These are phyloP conservation scores for Pteruthius melanotis DNA, from an alignment of 2,113 vertebrate genomes.

Conservation along the genomic window DNA sequence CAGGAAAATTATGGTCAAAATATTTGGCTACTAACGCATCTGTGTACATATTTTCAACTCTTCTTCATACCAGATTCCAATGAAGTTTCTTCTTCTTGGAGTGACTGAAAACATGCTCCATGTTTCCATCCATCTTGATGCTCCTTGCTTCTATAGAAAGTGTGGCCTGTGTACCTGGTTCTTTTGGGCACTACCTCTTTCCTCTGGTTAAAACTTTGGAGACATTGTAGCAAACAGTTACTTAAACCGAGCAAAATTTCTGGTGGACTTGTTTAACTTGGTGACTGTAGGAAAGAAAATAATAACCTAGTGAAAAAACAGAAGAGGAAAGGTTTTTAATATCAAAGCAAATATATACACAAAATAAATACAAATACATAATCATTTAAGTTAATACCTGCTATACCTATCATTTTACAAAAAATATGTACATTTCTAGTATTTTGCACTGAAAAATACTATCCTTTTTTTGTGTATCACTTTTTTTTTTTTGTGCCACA, in stretches of 20 bases:
- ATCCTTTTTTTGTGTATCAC: neutral
- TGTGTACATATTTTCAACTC: rapidly evolving
- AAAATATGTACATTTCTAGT: neutral
- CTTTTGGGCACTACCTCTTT: neutral
- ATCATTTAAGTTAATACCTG: neutral
- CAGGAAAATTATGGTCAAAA: neutral
- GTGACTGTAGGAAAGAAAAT: neutral
- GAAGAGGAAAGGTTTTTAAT: neutral
- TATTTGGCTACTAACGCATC: neutral
- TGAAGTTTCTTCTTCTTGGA: neutral
- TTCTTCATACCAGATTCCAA: neutral
- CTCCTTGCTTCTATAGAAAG: neutral
- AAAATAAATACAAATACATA: neutral
- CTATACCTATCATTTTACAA: neutral
- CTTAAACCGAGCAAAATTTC: neutral
- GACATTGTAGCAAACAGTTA: neutral
- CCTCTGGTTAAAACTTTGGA: neutral
- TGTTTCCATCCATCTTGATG: neutral
- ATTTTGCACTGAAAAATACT: neutral
- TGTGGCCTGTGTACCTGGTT: rapidly evolving
- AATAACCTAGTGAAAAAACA: neutral
- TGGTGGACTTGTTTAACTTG: neutral
- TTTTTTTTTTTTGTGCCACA: neutral
- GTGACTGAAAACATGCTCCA: neutral
- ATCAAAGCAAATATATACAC: neutral